These are phyloP conservation scores for Lagria hirta DNA, from an alignment of 2,888 invertebrate genomes.

Conservation along the genomic window DNA sequence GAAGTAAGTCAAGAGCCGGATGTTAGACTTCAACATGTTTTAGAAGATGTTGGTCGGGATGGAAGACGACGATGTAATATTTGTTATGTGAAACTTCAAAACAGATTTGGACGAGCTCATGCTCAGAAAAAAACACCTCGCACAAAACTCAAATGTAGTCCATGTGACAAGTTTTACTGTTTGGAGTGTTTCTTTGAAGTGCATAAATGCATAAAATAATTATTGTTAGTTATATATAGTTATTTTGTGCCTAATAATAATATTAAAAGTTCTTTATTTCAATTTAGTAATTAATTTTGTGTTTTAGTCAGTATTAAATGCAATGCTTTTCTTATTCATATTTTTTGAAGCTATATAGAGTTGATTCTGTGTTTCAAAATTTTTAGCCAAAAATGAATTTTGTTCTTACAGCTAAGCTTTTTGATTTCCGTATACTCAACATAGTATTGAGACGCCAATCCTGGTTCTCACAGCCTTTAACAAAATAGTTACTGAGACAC, in stretches of 20 bases:
- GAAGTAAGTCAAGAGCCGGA: not conserved
- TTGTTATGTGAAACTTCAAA: not conserved
- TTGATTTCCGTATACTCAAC: not conserved
- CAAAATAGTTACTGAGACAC: no score
- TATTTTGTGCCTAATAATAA: not conserved
- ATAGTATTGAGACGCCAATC: not conserved
- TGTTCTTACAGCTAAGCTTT: constrained; percentile 3
- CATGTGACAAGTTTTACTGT: constrained; percentile 4
- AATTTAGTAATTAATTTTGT: constrained; percentile 5
- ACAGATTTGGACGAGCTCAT: not conserved
- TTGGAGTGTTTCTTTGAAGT: constrained; percentile 4
- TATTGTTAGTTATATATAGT: not conserved
- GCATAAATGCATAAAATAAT: constrained; percentile 5
- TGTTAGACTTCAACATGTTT: not conserved
- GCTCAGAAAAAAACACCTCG: constrained; percentile 6
- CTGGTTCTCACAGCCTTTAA: constrained; percentile 5
- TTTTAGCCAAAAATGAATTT: not conserved
- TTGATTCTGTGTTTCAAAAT: not conserved
- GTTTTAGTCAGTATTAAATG: constrained; percentile 4
- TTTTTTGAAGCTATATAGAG: constrained; percentile 6
- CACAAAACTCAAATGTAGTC: constrained; percentile 1
- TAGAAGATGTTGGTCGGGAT: constrained; percentile 3
- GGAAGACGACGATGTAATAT: constrained; percentile 2
- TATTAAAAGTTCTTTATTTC: constrained; percentile 1
- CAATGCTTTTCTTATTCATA: not conserved